Base-by-base conservation (phyloP, 2,113 vertebrate species). In the Noturus placidus region DNA sequence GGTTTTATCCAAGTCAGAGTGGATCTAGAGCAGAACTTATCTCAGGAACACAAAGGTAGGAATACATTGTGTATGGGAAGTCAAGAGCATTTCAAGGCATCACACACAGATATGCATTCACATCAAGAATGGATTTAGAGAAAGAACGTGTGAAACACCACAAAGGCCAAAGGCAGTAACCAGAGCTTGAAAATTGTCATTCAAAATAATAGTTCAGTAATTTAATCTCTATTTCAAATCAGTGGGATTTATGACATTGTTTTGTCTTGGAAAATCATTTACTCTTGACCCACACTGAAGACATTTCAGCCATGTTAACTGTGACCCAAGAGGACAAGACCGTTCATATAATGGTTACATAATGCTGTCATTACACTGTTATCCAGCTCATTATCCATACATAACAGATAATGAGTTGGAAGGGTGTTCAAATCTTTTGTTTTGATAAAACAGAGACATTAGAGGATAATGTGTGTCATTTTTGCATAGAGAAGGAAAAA, bases 281-380 rank as follows among this genome's bases (percentile, higher is more conserved):
- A 38, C 52, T 56, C 0, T 54, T 86, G 57, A 27, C 11, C 22
- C 57, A 27, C 50, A 80, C n/a, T 54, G 14, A 52, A 54, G 20
- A 46, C 61, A 79, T 54, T 46, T 63, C 38, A 76, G 11, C 42
- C 72, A 35, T 50, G 74, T 54, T 80, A 46, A 46, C 42, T 46
- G 42, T 46, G 42, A 15, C 59, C 56, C 22, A 57, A 80, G 33
- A 70, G 76, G 63, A 25, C 46, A 54, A 38, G 77, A 57, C 78
- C 4, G 79, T 77, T 86, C 67, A 80, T 67, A 80, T 74, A 74
- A 83, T 35, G 19, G 30, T 76, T 87, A 10, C 56, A 83, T 42
- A 87, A 70, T 79, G 27, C 67, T 65, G 42, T 6, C 42, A 46
- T 46, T 46, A 46, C 0, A 0, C 5, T 46, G 42, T 46, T 46